Evolutionary conservation across 2,888 invertebrate genomes (phyloP), one percentile per base, ranked within the genome.

Genomic region (Ceramica pisi): DNA sequence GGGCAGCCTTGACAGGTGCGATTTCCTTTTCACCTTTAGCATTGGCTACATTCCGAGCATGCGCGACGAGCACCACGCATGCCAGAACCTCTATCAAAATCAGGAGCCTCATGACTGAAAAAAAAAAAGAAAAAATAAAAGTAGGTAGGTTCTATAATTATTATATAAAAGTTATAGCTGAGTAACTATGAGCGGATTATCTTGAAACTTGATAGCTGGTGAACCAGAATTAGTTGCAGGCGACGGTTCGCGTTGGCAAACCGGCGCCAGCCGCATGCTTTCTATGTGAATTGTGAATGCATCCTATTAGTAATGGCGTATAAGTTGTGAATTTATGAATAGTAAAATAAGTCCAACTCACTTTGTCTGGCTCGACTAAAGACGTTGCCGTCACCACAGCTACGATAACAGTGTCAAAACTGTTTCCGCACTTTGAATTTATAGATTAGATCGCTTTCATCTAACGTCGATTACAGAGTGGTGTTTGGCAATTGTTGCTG

Each of bases 401-500:
- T 90, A 86, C 87, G 83, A 83, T 86, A 84, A 90, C 86, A 92
- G 92, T 95, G 95, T 91, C 91, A 91, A 90, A 92, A 93, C 86
- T 86, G 86, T 92, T 92, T 90, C 90, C 90, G 92, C 90, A 86
- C 90, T 89, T 92, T 89, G 92, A 92, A 93, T 96, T 95, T 95
- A 96, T 96, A 96, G 94, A 95, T 92, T 94, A 93, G 85, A 90
- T 87, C 90, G 90, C 94, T 95, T 94, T 95, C 94, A 92, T 93
- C 92, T 92, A 89, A 87, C 86, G 90, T 87, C 92, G 93, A 92
- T 96, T 96, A 92, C 96, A 92, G 92, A 91, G 89, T 83, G 90
- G 90, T 94, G 91, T 95, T 93, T 95, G 88, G 95, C 94, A 95
- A 96, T 94, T 90, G 87, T 94, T 94, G 92, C 93, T 90, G 91